Conservation (phyloP, 2,888 invertebrate genomes). For the Herminia tarsipennalis region DNA sequence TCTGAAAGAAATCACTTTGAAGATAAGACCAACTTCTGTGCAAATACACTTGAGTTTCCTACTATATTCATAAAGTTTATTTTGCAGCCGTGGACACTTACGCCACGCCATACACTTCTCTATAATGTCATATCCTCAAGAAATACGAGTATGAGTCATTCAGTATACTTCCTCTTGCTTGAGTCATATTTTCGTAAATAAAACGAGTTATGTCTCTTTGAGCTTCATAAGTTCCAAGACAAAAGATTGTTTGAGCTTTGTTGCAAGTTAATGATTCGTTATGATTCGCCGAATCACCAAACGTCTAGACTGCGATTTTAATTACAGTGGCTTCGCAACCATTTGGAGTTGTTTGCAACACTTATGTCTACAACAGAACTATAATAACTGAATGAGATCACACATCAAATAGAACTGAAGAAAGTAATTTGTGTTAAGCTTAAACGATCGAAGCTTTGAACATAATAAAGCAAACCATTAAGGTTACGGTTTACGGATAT, state of each 20-base stretch:
- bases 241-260: constrained; percentile 23
- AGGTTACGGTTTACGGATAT: not conserved
- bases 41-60: too few species aligned
- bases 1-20: too few species aligned
- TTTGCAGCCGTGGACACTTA: too few species aligned
- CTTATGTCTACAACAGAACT: not conserved
- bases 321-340: constrained; percentile 24
- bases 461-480: not conserved
- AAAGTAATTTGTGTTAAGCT: not conserved
- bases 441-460: not conserved
- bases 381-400: constrained; percentile 1
- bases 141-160: constrained; percentile 1
- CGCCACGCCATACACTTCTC: too few species aligned
- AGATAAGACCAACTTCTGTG: too few species aligned
- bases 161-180: constrained; percentile 15
- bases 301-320: constrained; percentile 45
- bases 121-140: too few species aligned
- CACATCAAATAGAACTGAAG: not conserved
- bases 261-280: constrained; percentile 42
- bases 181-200: constrained; percentile 13
- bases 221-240: constrained; percentile 13
- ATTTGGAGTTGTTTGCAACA: not conserved
- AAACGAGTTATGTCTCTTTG: constrained; percentile 16
- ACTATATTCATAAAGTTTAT: too few species aligned
- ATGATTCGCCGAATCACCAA: constrained; percentile 45